Evolutionary conservation across 2,113 vertebrate genomes (phyloP).

Genomic region (Ptyas mucosa): DNA sequence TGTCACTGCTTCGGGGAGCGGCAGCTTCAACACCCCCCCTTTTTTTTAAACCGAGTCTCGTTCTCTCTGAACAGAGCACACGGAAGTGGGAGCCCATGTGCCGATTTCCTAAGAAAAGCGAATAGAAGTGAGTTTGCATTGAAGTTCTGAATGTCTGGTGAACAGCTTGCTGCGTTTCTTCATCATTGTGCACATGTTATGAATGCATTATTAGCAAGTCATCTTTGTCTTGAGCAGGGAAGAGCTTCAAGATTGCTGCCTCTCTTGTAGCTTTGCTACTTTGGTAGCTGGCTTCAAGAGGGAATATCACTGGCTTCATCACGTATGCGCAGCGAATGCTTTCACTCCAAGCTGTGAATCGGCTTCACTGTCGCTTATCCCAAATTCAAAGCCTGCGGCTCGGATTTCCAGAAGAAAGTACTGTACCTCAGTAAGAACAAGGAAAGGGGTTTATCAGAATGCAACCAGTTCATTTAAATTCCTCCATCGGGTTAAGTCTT

Average conservation of each 20-base stretch:
- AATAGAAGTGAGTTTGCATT: slow-evolving; percentile 63
- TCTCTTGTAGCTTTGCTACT: slow-evolving; percentile 59
- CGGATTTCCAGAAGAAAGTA: background rate
- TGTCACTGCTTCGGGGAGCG: slow-evolving; percentile 54
- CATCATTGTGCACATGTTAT: slow-evolving; percentile 62
- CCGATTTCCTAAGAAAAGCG: slow-evolving; percentile 38
- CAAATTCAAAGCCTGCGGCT: background rate
- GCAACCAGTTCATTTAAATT: slow-evolving; percentile 2
- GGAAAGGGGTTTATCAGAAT: slow-evolving; percentile 19
- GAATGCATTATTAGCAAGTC: slow-evolving; percentile 68
- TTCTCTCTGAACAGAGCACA: slow-evolving; percentile 52
- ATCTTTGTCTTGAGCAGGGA: slow-evolving; percentile 70
- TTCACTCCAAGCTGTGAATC: slow-evolving; percentile 2
- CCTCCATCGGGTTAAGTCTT: slow-evolving; percentile 9
- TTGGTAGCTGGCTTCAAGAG: slow-evolving; percentile 58
- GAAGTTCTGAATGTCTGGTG: slow-evolving; percentile 55
- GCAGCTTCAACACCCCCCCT: background rate
- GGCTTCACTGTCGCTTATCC: slow-evolving; percentile 22
- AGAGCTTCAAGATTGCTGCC: slow-evolving; percentile 63
- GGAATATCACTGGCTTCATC: slow-evolving; percentile 39
- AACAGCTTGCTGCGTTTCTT: slow-evolving; percentile 57
- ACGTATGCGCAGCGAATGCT: slow-evolving; percentile 16
- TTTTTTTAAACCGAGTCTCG: slow-evolving; percentile 19
- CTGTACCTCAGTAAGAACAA: background rate
- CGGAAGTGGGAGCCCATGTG: slow-evolving; percentile 54